phyloP scores from a whole-genome alignment of 2,888 invertebrate genomes.

The Ditylenchus weischeri region DNA sequence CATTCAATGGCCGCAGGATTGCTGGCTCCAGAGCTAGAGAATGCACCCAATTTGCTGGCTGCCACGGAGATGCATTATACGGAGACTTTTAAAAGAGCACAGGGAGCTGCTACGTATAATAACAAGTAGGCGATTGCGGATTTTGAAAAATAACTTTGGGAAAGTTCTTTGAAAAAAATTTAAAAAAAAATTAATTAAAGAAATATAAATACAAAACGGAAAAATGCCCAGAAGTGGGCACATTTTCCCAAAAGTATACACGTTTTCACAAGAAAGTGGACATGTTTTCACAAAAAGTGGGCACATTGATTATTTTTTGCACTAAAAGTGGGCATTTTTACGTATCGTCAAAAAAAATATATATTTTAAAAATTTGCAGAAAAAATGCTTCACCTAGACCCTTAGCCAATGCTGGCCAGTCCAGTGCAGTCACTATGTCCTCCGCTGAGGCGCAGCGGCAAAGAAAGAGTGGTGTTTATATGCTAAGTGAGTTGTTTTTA shows the following conservation, averaged over 20 bases:
- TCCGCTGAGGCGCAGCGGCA: conserved; percentile 10
- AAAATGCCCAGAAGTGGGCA: too few relatives aligned
- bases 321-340: too few relatives aligned
- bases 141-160: too few relatives aligned
- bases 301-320: too few relatives aligned
- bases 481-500: conserved; percentile 21
- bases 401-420: background rate
- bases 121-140: too few relatives aligned
- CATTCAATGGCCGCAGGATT: conserved; percentile 13
- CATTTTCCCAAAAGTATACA: too few relatives aligned
- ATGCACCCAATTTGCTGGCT: conserved; percentile 27
- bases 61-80: conserved; percentile 39
- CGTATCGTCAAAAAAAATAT: too few relatives aligned
- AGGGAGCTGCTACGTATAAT: conserved; percentile 1
- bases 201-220: too few relatives aligned
- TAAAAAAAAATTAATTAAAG: too few relatives aligned
- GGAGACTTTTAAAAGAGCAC: conserved; percentile 22
- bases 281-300: too few relatives aligned
- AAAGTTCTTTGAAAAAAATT: too few relatives aligned
- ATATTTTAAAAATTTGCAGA: conserved; percentile 1
- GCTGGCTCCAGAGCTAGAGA: conserved; percentile 25
- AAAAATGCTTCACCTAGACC: conserved; percentile 5
- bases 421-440: background rate
- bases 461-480: conserved; percentile 32
- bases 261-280: too few relatives aligned